These are phyloP conservation scores for Crax fasciolata DNA, from an alignment of 2,797 vertebrate genomes.

Conservation along the genomic window DNA sequence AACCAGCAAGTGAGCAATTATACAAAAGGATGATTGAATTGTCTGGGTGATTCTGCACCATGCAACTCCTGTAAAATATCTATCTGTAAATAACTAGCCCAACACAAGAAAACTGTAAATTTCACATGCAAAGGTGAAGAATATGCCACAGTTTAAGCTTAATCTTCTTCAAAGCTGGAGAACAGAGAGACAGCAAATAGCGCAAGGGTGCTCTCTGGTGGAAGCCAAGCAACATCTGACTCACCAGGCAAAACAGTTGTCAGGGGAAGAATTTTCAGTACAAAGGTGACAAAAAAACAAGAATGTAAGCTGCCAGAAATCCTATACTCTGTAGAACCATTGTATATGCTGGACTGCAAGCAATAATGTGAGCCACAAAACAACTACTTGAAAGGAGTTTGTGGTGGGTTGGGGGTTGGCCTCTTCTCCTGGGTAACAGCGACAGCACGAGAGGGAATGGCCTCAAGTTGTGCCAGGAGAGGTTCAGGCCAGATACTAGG, in stretches of 20 bases:
- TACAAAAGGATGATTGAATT: not conserved
- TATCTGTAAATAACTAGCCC: not conserved
- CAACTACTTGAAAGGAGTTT: no score
- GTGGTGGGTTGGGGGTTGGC: no score
- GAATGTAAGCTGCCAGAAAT: not conserved
- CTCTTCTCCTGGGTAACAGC: no score
- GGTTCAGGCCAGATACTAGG: no score
- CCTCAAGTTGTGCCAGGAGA: no score
- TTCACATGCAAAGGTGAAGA: not conserved
- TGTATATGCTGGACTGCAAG: not conserved
- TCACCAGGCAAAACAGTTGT: accelerated
- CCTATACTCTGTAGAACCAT: not conserved
- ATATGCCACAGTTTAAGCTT: not conserved
- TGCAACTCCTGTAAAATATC: accelerated
- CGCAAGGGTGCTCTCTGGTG: slow-evolving; percentile 69
- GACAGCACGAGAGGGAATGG: no score
- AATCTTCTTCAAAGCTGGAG: not conserved
- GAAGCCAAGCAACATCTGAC: not conserved
- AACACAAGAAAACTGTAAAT: not conserved
- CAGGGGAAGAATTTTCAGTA: accelerated
- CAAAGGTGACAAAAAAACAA: not conserved
- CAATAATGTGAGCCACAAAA: not conserved
- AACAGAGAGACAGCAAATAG: not conserved
- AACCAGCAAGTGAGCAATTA: not conserved
- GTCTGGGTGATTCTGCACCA: not conserved